phyloP scores from a whole-genome alignment of 2,888 invertebrate genomes.

The Protonemura montana region DNA sequence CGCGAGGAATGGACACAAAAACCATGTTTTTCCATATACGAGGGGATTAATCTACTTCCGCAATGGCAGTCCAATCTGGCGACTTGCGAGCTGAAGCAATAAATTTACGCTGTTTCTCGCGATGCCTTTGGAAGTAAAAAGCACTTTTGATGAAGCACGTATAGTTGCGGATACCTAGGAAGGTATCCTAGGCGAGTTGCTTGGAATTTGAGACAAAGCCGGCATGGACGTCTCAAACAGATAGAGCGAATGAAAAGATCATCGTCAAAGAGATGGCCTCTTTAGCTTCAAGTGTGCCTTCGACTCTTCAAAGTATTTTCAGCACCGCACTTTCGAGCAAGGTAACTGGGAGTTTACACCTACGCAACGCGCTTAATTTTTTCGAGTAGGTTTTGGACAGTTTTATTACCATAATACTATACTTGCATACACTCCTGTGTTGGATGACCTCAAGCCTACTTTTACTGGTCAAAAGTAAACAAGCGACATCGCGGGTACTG shows the following conservation, averaged over 20 bases:
- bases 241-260: not conserved
- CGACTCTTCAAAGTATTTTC: not conserved
- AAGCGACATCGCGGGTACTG: not conserved
- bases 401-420: not conserved
- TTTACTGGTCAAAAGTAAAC: not conserved
- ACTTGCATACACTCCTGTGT: not conserved
- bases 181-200: not conserved
- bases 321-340: not conserved
- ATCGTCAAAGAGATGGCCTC: not conserved
- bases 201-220: not conserved
- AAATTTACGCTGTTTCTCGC: not conserved
- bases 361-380: not conserved
- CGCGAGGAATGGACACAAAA: not conserved
- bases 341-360: not conserved
- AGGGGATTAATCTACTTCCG: slow-evolving; percentile 7
- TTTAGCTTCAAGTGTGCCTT: not conserved
- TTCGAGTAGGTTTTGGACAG: not conserved
- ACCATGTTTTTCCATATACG: not conserved
- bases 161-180: not conserved
- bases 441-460: not conserved
- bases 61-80: not conserved
- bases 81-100: not conserved
- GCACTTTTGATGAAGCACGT: not conserved
- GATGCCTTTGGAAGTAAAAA: not conserved
- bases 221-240: not conserved